Conservation (phyloP, 2,888 invertebrate genomes). For the Dicyrtomina minuta region DNA sequence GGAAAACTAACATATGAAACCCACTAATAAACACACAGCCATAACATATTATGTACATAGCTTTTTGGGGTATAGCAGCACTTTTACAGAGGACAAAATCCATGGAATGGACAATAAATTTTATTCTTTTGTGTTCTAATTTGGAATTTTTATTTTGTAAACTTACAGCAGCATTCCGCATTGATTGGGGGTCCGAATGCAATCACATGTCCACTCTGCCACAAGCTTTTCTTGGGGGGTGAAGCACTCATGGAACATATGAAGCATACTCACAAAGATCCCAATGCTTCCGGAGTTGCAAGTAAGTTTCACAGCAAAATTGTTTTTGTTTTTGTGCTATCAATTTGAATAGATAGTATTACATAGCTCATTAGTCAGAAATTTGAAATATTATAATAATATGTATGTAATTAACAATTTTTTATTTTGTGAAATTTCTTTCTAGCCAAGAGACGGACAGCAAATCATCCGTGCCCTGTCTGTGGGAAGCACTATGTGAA, state of each 20-base stretch:
- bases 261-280: constrained; percentile 93
- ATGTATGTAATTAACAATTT: no score
- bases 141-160: neutral
- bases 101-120: neutral
- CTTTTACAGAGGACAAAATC: no score
- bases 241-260: constrained; percentile 94
- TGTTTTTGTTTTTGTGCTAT: neutral
- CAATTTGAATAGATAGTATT: no score
- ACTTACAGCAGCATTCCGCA: constrained; percentile 85
- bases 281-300: constrained; percentile 82
- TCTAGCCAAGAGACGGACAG: constrained; percentile 89
- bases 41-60: no score
- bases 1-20: no score
- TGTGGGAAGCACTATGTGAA: constrained; percentile 95
- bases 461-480: constrained; percentile 91
- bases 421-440: no score
- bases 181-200: constrained; percentile 89
- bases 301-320: constrained; percentile 69
- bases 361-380: no score
- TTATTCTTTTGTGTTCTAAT: neutral
- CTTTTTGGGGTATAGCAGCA: no score
- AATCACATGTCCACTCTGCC: constrained; percentile 88
- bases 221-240: constrained; percentile 89
- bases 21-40: no score
- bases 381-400: no score